phyloP scores from a whole-genome alignment of 2,113 vertebrate genomes.

The Lutjanus erythropterus region DNA sequence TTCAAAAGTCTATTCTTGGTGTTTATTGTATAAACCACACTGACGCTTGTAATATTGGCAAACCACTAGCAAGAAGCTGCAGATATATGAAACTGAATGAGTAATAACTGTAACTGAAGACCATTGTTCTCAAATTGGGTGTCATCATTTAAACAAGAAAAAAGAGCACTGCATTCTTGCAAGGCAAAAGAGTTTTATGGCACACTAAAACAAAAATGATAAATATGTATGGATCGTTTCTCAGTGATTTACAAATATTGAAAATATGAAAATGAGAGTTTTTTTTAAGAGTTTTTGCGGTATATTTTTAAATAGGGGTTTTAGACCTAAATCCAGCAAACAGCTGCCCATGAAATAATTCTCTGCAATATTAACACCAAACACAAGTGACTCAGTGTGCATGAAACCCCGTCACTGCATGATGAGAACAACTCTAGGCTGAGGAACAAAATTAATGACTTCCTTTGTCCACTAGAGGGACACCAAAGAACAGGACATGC shows the following conservation, averaged over 20 bases:
- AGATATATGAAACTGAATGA: constrained; percentile 35
- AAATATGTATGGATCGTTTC: not conserved
- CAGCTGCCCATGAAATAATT: not conserved
- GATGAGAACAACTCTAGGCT: not conserved
- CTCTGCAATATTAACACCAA: not conserved
- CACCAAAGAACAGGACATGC: constrained; percentile 1
- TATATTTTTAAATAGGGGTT: not conserved
- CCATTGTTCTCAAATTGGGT: constrained; percentile 17
- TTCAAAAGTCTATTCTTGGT: not conserved
- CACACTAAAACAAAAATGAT: not conserved
- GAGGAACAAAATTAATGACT: not conserved
- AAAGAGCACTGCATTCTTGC: not conserved
- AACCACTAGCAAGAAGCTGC: constrained; percentile 32
- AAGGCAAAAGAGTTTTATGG: not conserved
- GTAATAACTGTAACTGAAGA: constrained; percentile 48
- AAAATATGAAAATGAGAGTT: not conserved
- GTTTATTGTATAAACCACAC: not conserved
- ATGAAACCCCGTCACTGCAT: not conserved
- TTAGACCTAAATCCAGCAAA: not conserved
- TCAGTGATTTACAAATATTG: not conserved
- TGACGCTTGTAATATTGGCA: constrained; percentile 12
- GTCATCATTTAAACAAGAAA: constrained; percentile 3
- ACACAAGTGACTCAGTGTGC: not conserved
- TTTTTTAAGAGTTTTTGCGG: too few species aligned
- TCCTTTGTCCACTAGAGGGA: constrained; percentile 74